A percentile compares a stretch with the other conserved stretches of the same genome.
Evolutionary conservation across 2,888 invertebrate species (phyloP).

Genomic region (Nemurella pictetii): DNA sequence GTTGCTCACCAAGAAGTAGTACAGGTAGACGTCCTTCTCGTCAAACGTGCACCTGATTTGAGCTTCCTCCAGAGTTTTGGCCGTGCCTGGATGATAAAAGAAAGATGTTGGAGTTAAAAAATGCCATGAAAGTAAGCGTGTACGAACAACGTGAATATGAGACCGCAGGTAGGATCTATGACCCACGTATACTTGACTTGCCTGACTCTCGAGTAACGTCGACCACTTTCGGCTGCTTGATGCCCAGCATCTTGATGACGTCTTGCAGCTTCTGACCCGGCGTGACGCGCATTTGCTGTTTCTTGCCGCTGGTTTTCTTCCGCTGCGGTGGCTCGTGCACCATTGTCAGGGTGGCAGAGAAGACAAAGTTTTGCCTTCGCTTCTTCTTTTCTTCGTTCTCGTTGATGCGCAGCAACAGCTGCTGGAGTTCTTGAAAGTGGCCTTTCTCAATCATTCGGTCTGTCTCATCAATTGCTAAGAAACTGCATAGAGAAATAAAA

Average conservation of each 20-base stretch:
- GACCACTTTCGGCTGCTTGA: conserved; percentile 88
- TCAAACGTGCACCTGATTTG: conserved; percentile 75
- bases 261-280: conserved; percentile 74
- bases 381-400: conserved; percentile 61
- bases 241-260: conserved; percentile 78
- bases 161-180: background rate
- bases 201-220: conserved; percentile 84
- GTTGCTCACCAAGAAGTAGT: conserved; percentile 84
- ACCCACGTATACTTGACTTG: conserved; percentile 47
- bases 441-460: conserved; percentile 97
- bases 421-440: conserved; percentile 90
- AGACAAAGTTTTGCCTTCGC: conserved; percentile 88
- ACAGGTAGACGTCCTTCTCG: conserved; percentile 89
- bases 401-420: conserved; percentile 80
- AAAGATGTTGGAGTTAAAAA: conserved; percentile 30
- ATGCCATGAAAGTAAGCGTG: background rate
- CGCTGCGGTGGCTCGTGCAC: conserved; percentile 83
- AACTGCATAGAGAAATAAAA: conserved; percentile 57
- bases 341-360: conserved; percentile 94
- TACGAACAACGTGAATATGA: background rate
- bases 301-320: conserved; percentile 49
- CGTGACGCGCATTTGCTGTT: conserved; percentile 54
- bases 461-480: conserved; percentile 95
- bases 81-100: conserved; percentile 64
- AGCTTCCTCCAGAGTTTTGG: conserved; percentile 81